Evolutionary conservation across 2,113 vertebrate genomes (phyloP), one percentile per base, ranked within the genome.

Genomic region (Melanostigma gelatinosum): DNA sequence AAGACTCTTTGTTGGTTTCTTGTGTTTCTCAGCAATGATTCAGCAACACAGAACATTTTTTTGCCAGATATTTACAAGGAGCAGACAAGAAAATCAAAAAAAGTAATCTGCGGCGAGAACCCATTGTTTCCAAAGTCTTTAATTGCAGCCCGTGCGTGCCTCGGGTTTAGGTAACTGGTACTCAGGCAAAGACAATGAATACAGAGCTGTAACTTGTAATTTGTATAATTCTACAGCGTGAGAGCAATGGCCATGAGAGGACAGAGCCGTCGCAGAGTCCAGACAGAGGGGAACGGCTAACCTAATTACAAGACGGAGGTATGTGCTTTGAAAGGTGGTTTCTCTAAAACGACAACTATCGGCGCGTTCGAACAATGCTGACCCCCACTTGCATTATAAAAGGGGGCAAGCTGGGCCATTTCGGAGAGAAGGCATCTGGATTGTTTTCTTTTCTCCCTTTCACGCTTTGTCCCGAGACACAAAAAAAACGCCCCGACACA

Each of bases 401-500:
- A 79, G 80, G 34, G 70, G 75, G 61, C 83, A 71, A 78, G 83
- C 60, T 6, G 75, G 68, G 71, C 38, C 80, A 54, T 85, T 88
- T 85, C 68, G 34, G 0, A 72, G 90, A 48, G 90, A 48, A 83
- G 78, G 85, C 79, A 80, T 82, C 88, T 80, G 68, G 61, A 80
- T 89, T 90, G 90, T 91, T 88, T 80, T 86, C 91, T 90, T 91
- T 91, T 91, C 87, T 90, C 75, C 88, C 65, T 85, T 75, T 84
- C 79, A 63, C 52, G 63, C 85, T 91, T 94, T 95, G 92, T 94
- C 85, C 85, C 1, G 27, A 73, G 68, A 91, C 85, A 89, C 89
- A 94, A 90, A 93, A 93, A 94, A 93, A 92, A 88, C 66, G 9
- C 10, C 44, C 61, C 29, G 24, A 79, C 77, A 94, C 92, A 94